Base-by-base conservation (phyloP, 2,113 vertebrate genomes). In the Catharus fuscescens region DNA sequence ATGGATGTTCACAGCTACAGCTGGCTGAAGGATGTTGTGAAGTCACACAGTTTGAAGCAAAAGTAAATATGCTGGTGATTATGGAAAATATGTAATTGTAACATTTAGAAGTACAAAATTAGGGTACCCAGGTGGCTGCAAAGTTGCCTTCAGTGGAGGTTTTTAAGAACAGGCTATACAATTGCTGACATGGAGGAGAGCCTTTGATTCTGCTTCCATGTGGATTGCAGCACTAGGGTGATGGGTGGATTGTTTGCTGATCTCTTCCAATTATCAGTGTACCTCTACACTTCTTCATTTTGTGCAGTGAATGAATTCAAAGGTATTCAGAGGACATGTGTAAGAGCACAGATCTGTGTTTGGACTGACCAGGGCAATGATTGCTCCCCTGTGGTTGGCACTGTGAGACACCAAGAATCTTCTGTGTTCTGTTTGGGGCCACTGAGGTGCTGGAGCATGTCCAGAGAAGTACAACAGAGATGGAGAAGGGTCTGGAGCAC, bases 1-100 rank as follows among this genome's bases (percentile, higher is more conserved):
- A 60, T 18, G 16, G 34, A 67, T 19, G 20, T 44, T 90, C 48
- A 19, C 52, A 44, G 48, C 0, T 0, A 32, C 0, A 12, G 19
- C 32, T 80, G 47, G 38, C 29, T 74, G 56, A 79, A 62, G 66
- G 38, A 17, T 23, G 4, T 28, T 25, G 48, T 71, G 56, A 54
- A 91, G 62, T 24, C 26, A 34, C 15, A 69, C 21, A 47, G 6
- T 26, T 38, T 66, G 28, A 92, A 93, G 20, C 19, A 86, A 52
- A 88, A 69, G 16, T 11, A 71, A 79, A n/a, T 71, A 53, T 2
- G 4, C 10, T 66, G 47, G 34, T 48, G 34, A 40, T 42, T 54
- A 50, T 26, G 12, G 47, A 60, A 59, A 57, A 74, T 8, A 18
- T 4, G 31, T 38, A 19, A 53, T 19, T 78, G 6, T 34, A 34